These are phyloP conservation scores for Pyrrhia umbra DNA, from an alignment of 2,888 invertebrate species.

Conservation along the genomic window DNA sequence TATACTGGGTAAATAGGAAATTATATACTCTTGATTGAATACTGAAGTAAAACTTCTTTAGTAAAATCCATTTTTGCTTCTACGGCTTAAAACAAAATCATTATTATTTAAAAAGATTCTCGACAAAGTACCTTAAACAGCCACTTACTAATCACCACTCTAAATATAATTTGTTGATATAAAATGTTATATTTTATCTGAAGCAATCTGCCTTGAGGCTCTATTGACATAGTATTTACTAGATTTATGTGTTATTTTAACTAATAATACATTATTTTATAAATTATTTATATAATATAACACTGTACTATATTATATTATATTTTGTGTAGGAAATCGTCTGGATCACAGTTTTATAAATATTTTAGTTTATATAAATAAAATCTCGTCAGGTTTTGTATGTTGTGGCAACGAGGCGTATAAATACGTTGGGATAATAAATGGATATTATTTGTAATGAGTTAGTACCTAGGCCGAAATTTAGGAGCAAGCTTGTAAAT, in stretches of 20 bases:
- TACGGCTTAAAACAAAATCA: background rate
- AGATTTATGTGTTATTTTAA: constrained; percentile 42
- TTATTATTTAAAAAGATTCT: background rate
- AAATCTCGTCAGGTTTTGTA: background rate
- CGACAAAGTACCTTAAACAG: constrained; percentile 16
- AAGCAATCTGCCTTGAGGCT: constrained; percentile 52
- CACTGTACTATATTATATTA: background rate
- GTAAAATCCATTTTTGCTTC: background rate
- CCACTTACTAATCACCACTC: constrained; percentile 41
- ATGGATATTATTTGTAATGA: background rate
- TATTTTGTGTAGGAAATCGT: constrained; percentile 47
- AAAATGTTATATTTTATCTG: constrained; percentile 59
- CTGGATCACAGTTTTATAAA: constrained; percentile 28
- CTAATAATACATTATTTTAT: constrained; percentile 16
- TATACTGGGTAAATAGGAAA: background rate
- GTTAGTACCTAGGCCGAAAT: background rate
- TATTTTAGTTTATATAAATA: background rate
- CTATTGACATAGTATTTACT: constrained; percentile 47
- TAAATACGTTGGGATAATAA: background rate
- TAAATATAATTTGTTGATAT: constrained; percentile 57
- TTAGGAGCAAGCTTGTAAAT: constrained; percentile 17
- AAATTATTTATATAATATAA: background rate
- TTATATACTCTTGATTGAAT: constrained; percentile 1
- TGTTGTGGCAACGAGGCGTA: background rate
- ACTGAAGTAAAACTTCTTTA: constrained; percentile 44